These are phyloP conservation scores for Passer domesticus DNA, from an alignment of 2,113 vertebrate genomes.

Conservation along the genomic window DNA sequence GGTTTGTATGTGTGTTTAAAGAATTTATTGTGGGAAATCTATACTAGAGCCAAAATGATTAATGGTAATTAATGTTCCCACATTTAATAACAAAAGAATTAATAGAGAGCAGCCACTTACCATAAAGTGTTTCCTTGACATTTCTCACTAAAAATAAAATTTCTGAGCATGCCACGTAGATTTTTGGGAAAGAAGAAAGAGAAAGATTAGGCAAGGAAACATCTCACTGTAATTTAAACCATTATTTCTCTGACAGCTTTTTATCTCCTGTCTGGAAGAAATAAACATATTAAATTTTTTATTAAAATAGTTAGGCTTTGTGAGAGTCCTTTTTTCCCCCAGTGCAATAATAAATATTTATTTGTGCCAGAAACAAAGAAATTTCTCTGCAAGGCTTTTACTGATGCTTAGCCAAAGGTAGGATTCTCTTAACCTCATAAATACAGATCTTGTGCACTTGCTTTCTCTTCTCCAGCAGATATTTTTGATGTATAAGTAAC, in stretches of 20 bases:
- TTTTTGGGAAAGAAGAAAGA: slow-evolving; percentile 21
- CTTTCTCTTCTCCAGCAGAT: background rate
- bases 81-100: slow-evolving; percentile 61
- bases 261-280: slow-evolving; percentile 69
- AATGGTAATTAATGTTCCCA: slow-evolving; percentile 60
- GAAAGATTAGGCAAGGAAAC: slow-evolving; percentile 27
- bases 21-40: slow-evolving; percentile 42
- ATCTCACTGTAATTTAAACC: slow-evolving; percentile 55
- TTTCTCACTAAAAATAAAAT: slow-evolving; percentile 29
- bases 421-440: background rate
- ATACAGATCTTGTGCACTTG: background rate
- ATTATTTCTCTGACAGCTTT: slow-evolving; percentile 67
- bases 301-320: slow-evolving; percentile 66
- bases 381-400: slow-evolving; percentile 8
- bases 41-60: slow-evolving; percentile 39
- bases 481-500: background rate
- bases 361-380: slow-evolving; percentile 64
- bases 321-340: slow-evolving; percentile 31
- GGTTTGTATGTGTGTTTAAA: slow-evolving; percentile 27
- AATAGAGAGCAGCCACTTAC: slow-evolving; percentile 44
- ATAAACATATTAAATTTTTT: slow-evolving; percentile 64
- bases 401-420: slow-evolving; percentile 57
- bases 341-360: slow-evolving; percentile 65
- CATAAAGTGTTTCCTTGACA: slow-evolving; percentile 46
- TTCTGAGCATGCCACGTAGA: background rate